Conservation (phyloP, 2,888 invertebrate genomes). For the Hypolimnas misippus region DNA sequence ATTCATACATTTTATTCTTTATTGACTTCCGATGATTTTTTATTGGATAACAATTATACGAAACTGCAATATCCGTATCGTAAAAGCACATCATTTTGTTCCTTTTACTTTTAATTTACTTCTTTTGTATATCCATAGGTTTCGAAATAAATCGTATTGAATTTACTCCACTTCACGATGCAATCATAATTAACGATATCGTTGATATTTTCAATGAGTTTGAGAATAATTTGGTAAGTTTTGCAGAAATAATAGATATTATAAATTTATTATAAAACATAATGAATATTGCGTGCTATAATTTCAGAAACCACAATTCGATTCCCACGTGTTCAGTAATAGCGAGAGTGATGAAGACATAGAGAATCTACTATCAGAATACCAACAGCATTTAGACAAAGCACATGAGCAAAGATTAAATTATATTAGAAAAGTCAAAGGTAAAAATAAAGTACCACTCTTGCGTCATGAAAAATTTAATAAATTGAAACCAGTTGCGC, state of each 20-base stretch:
- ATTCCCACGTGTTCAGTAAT: slow-evolving; percentile 55
- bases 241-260: not conserved
- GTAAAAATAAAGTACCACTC: slow-evolving; percentile 71
- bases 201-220: slow-evolving; percentile 73
- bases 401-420: slow-evolving; percentile 67
- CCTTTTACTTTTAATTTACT: not conserved
- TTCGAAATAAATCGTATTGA: slow-evolving; percentile 63
- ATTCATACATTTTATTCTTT: not conserved
- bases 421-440: slow-evolving; percentile 62
- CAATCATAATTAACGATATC: slow-evolving; percentile 72
- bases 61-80: too few relatives aligned
- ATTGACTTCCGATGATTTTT: not conserved
- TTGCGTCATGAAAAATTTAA: slow-evolving; percentile 61
- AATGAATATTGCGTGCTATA: too few relatives aligned
- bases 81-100: too few relatives aligned
- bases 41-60: not conserved
- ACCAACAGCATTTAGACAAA: slow-evolving; percentile 72
- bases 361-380: slow-evolving; percentile 70
- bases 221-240: slow-evolving; percentile 64
- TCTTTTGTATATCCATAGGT: slow-evolving; percentile 50
- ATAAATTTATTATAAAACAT: not conserved
- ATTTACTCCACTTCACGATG: slow-evolving; percentile 66
- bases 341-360: slow-evolving; percentile 71
- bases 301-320: slow-evolving; percentile 62
- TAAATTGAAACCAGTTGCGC: slow-evolving; percentile 53